Percentiles rank a stretch among this genome's conserved stretches.
Conservation (phyloP, 2,888 invertebrate genomes). For the Thumatha senex region DNA sequence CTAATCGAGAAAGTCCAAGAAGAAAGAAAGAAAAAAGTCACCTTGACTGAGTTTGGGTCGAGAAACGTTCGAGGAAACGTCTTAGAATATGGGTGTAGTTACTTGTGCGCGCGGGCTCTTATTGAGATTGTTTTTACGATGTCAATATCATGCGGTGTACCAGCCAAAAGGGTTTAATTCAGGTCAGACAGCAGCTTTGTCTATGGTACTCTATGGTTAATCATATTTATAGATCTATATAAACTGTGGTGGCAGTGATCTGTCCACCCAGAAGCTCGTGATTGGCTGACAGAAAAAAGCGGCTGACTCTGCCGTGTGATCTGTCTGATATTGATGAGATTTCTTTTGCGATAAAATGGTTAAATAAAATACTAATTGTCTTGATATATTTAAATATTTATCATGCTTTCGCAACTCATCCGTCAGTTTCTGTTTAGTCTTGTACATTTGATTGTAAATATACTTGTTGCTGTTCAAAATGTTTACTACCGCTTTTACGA, state of each 20-base stretch:
- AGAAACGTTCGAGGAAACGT: too few relatives aligned
- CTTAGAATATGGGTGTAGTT: too few relatives aligned
- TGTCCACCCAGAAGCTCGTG: constrained; percentile 73
- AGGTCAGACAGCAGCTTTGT: not conserved
- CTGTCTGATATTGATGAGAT: constrained; percentile 40
- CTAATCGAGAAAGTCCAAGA: too few relatives aligned
- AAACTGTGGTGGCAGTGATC: constrained; percentile 43
- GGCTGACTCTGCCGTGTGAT: constrained; percentile 70
- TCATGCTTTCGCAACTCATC: constrained; percentile 69
- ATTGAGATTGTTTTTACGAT: too few relatives aligned
- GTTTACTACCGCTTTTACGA: constrained; percentile 62
- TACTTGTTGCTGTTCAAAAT: constrained; percentile 78
- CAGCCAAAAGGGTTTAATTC: too few relatives aligned
- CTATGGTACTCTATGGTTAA: too few relatives aligned
- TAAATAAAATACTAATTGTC: constrained; percentile 50
- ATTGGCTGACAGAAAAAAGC: constrained; percentile 71
- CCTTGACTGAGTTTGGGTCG: too few relatives aligned
- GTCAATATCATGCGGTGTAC: too few relatives aligned
- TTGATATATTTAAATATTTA: constrained; percentile 35
- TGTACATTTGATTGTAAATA: constrained; percentile 66
- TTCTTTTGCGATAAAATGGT: constrained; percentile 55
- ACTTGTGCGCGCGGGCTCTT: too few relatives aligned
- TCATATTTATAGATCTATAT: too few relatives aligned
- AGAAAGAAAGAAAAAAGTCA: too few relatives aligned
- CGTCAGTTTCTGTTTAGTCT: constrained; percentile 65